phyloP scores from a whole-genome alignment of 2,113 vertebrate species.

The Ailurus styani region DNA sequence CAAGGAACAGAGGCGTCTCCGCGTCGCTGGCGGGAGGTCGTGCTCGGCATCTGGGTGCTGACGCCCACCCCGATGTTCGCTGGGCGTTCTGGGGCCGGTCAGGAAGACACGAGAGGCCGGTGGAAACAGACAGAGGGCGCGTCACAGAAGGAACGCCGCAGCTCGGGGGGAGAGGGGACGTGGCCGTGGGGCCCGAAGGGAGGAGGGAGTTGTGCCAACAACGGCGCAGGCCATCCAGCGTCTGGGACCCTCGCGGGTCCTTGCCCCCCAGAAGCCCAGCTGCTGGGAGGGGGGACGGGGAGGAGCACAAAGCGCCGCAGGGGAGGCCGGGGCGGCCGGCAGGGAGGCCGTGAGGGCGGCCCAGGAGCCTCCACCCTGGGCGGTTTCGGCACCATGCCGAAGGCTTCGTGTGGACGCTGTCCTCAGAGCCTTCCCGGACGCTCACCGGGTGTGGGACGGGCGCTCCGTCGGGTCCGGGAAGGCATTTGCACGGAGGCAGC shows the following conservation, averaged over 20 bases:
- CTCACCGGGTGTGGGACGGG: neutral
- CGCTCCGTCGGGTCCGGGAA: too few relatives aligned
- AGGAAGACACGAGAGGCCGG: neutral
- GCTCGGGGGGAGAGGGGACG: neutral
- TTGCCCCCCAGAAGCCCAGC: neutral
- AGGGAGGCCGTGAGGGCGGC: neutral
- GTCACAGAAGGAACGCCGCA: neutral
- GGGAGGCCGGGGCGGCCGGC: neutral
- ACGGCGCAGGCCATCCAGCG: rapidly evolving
- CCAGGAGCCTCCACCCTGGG: neutral
- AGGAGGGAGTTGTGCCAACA: rapidly evolving
- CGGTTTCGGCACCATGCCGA: neutral
- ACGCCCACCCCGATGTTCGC: too few relatives aligned
- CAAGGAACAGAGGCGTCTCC: neutral
- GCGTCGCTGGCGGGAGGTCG: neutral
- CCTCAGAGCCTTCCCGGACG: neutral
- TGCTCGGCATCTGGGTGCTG: neutral
- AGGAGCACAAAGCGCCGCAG: too few relatives aligned
- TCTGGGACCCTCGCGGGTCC: too few relatives aligned
- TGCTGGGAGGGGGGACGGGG: neutral
- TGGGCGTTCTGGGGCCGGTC: neutral
- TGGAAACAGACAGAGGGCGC: rapidly evolving
- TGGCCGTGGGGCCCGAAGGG: rapidly evolving
- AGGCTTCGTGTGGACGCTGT: neutral
- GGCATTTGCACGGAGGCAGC: neutral